Conservation (phyloP, 1,140 invertebrate genomes). For the Sarcophaga bullata region DNA sequence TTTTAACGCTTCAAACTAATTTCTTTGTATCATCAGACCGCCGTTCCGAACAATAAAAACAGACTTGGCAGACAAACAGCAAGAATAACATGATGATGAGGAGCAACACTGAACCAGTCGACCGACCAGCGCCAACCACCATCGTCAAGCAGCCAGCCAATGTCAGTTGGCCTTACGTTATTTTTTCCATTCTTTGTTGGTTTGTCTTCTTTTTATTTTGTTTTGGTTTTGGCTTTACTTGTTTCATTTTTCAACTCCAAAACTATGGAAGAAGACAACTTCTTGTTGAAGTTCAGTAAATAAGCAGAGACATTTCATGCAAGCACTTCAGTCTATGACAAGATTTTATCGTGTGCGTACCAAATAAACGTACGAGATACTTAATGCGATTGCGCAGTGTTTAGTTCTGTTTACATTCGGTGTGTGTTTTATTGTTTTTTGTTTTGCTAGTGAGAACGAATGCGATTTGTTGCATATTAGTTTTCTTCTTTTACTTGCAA, state of each 20-base stretch:
- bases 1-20: neutral
- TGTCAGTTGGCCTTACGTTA: neutral
- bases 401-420: slow-evolving; percentile 7
- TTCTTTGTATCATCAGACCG: neutral
- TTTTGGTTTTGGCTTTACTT: neutral
- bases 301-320: slow-evolving; percentile 33
- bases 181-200: neutral
- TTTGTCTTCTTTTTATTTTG: neutral
- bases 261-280: slow-evolving; percentile 8
- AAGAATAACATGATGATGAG: neutral
- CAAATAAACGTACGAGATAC: neutral
- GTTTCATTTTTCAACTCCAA: neutral
- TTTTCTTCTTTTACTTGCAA: slow-evolving; percentile 33
- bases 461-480: slow-evolving; percentile 35
- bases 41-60: neutral
- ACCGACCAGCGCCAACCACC: too few species aligned
- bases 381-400: slow-evolving; percentile 40
- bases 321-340: slow-evolving; percentile 43
- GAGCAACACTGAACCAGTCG: too few species aligned
- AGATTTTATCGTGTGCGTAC: slow-evolving; percentile 45
- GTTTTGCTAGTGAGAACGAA: neutral
- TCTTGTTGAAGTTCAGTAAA: slow-evolving; percentile 34
- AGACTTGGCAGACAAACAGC: slow-evolving; percentile 16
- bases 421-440: neutral
- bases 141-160: neutral